Evolutionary conservation across 2,888 invertebrate genomes (phyloP).

Genomic region (Nomada flava): DNA sequence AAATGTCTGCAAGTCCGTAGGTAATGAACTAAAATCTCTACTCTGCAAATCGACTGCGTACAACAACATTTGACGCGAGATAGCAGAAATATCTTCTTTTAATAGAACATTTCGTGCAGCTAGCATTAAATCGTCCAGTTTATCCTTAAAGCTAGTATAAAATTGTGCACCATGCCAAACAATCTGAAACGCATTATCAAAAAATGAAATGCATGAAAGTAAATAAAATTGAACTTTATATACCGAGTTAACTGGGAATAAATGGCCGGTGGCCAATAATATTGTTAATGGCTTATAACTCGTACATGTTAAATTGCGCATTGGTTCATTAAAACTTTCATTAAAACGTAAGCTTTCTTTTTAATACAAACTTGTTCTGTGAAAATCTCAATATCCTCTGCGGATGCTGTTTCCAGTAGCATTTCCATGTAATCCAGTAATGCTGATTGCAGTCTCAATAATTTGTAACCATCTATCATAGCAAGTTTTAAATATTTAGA

Average conservation of each 20-base stretch:
- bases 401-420: slow-evolving; percentile 77
- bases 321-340: no score
- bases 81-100: slow-evolving; percentile 78
- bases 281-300: no score
- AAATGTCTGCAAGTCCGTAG: slow-evolving; percentile 80
- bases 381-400: slow-evolving; percentile 18
- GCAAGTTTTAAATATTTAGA: slow-evolving; percentile 77
- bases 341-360: not conserved
- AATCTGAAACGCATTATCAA: slow-evolving; percentile 75
- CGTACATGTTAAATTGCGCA: no score
- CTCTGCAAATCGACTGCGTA: slow-evolving; percentile 83
- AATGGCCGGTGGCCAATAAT: no score
- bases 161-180: slow-evolving; percentile 80
- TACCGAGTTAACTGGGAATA: no score
- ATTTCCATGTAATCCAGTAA: slow-evolving; percentile 82
- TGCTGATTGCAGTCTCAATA: slow-evolving; percentile 74
- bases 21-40: slow-evolving; percentile 79
- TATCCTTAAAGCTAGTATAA: slow-evolving; percentile 51
- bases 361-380: slow-evolving; percentile 17
- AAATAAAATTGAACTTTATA: not conserved
- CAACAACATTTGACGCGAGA: slow-evolving; percentile 82
- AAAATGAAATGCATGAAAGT: not conserved
- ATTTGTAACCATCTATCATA: slow-evolving; percentile 71
- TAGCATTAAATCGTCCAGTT: slow-evolving; percentile 79
- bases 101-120: slow-evolving; percentile 79